Evolutionary conservation across 2,888 invertebrate genomes (phyloP), one percentile per base, ranked within the genome.

Genomic region (Parasteatoda lunata): DNA sequence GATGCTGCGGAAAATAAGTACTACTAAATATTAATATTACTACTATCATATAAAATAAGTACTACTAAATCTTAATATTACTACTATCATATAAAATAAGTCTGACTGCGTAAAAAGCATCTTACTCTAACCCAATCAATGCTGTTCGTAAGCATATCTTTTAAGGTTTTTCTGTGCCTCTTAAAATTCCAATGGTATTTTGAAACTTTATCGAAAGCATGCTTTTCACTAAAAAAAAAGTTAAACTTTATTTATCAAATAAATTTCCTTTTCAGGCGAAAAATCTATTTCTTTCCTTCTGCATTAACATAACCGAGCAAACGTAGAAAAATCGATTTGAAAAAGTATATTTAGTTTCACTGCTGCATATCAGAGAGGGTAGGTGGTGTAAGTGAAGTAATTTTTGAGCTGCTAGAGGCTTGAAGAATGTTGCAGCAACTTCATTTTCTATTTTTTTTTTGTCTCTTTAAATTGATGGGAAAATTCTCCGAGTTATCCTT

Each of bases 281-380:
- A 64, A 75, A 47, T 49, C 65, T 66, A 64, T 13, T n/a, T 8
- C 15, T 48, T 66, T 49, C 9, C 65, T 49, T 15, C 11, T 30
- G 30, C 49, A 45, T n/a, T n/a, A 9, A 30, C 30, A 7, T 3
- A 3, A 9, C 70, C 49, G 52, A 68, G 77, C 77, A 77, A 77
- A 77, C 69, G 77, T 77, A 77, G 65, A 52, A 73, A 84, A 84
- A 84, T 84, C 84, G 84, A 84, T 84, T 72, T 51, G 47, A 84
- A 84, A 84, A 77, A 72, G 73, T 78, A 84, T 84, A 84, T 84
- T 78, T 84, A 84, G 84, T 78, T 72, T 70, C 78, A 73, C 59
- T 65, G 48, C 15, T 47, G 66, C 45, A 65, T 64, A 49, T 76
- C 15, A 47, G 69, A n/a, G 45, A 59, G 69, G n/a, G 69, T 69